Percentiles rank a stretch among this genome's conserved stretches.
Conservation (phyloP, 2,888 invertebrate genomes). For the Odontothrips loti region DNA sequence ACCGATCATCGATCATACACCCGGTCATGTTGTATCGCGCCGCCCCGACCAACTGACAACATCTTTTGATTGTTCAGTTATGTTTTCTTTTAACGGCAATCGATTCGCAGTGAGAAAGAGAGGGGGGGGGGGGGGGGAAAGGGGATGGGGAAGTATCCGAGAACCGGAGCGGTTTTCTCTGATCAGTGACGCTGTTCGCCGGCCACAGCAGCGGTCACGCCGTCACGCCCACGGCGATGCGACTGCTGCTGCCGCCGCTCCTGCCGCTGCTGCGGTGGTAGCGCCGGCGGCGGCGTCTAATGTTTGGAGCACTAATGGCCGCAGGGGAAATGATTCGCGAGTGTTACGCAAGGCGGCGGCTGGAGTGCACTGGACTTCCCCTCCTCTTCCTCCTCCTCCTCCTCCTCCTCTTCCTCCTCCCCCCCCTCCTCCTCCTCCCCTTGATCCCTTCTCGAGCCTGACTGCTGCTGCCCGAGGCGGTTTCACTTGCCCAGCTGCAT, state of each 20-base stretch:
- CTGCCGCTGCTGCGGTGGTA: neutral
- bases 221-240: neutral
- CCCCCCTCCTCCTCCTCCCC: no score
- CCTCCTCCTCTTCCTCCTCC: neutral
- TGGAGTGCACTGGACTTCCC: neutral
- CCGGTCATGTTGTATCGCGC: no score
- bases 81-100: no score
- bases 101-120: no score
- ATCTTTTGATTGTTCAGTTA: no score
- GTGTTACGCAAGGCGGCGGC: neutral
- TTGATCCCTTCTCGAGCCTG: no score
- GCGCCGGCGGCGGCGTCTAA: neutral
- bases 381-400: neutral
- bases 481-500: neutral
- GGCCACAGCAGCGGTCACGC: neutral
- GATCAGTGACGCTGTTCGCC: neutral
- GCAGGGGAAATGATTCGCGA: neutral
- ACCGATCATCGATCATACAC: no score
- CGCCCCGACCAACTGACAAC: no score
- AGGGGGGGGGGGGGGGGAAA: no score
- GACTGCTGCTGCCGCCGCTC: neutral
- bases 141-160: no score
- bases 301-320: conserved; percentile 21
- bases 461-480: no score
- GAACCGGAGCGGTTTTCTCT: neutral